A percentile compares a stretch with the other conserved stretches of the same genome.
These are phyloP conservation scores for Drosophila melanica DNA, from an alignment of 1,140 invertebrate genomes.

Conservation along the genomic window DNA sequence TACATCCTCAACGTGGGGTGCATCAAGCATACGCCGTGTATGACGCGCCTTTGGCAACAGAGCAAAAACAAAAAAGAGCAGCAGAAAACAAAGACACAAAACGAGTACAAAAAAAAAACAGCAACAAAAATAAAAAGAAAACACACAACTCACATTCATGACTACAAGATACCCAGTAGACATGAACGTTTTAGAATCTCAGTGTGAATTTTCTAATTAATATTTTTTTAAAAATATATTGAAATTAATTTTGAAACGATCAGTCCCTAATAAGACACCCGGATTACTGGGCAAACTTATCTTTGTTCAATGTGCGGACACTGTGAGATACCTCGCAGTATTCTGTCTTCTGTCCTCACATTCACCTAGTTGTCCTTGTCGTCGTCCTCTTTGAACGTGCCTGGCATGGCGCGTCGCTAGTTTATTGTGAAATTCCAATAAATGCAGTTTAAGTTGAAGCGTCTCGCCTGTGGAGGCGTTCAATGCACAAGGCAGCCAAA, in stretches of 20 bases:
- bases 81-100: conserved; percentile 1
- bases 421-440: conserved; percentile 81
- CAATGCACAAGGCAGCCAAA: conserved; percentile 21
- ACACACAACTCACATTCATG: conserved; percentile 4
- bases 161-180: conserved; percentile 20
- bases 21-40: conserved; percentile 31
- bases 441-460: conserved; percentile 55
- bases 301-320: conserved; percentile 63
- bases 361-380: conserved; percentile 2
- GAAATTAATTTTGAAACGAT: no score
- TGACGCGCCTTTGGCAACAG: conserved; percentile 37
- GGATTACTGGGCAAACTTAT: conserved; percentile 22
- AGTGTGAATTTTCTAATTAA: no score
- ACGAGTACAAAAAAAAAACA: conserved; percentile 14
- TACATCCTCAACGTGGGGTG: conserved; percentile 59
- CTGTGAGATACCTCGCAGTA: conserved; percentile 3
- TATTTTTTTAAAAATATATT: no score
- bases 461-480: conserved; percentile 16
- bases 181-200: no score
- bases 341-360: neutral
- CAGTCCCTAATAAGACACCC: no score
- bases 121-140: conserved; percentile 9
- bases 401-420: conserved; percentile 50
- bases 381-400: conserved; percentile 20
- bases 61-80: conserved; percentile 4